Evolutionary conservation across 2,113 vertebrate genomes (phyloP).

Genomic region (Toxotes chatareus): DNA sequence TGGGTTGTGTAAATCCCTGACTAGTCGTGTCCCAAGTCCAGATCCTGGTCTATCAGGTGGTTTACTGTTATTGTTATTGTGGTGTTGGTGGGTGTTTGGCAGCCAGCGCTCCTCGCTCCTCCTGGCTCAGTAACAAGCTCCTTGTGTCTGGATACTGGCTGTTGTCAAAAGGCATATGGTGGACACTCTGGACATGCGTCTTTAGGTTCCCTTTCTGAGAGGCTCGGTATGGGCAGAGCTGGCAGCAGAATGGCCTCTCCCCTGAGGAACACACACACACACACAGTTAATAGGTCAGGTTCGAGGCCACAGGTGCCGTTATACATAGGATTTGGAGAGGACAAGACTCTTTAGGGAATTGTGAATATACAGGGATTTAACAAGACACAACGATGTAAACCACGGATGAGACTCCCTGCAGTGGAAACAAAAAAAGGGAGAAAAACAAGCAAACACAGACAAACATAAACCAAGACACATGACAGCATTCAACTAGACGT

Average conservation of each 20-base stretch:
- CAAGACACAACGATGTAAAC: slow-evolving; percentile 9
- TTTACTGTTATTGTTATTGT: slow-evolving; percentile 39
- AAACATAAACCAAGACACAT: slow-evolving; percentile 51
- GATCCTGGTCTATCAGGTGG: slow-evolving; percentile 21
- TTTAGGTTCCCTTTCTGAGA: slow-evolving; percentile 93
- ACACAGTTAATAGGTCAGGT: slow-evolving; percentile 48
- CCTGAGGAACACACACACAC: slow-evolving; percentile 70
- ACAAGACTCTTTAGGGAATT: neutral
- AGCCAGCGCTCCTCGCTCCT: slow-evolving; percentile 52
- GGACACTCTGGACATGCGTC: slow-evolving; percentile 79
- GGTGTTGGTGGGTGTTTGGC: slow-evolving; percentile 50
- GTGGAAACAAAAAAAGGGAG: slow-evolving; percentile 6
- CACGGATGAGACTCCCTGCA: slow-evolving; percentile 26
- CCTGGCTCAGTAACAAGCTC: slow-evolving; percentile 59
- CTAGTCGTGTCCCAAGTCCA: slow-evolving; percentile 16
- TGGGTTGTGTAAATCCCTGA: slow-evolving; percentile 39
- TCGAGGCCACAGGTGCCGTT: neutral
- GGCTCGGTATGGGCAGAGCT: slow-evolving; percentile 88
- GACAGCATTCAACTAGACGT: slow-evolving; percentile 37
- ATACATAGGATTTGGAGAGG: neutral
- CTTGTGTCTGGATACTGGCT: slow-evolving; percentile 71
- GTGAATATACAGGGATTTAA: slow-evolving; percentile 9
- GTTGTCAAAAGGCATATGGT: slow-evolving; percentile 82
- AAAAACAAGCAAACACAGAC: slow-evolving; percentile 35
- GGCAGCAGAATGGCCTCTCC: slow-evolving; percentile 82